These are phyloP conservation scores for Peromyscus leucopus DNA, from an alignment of 2,113 vertebrate genomes.

Conservation along the genomic window DNA sequence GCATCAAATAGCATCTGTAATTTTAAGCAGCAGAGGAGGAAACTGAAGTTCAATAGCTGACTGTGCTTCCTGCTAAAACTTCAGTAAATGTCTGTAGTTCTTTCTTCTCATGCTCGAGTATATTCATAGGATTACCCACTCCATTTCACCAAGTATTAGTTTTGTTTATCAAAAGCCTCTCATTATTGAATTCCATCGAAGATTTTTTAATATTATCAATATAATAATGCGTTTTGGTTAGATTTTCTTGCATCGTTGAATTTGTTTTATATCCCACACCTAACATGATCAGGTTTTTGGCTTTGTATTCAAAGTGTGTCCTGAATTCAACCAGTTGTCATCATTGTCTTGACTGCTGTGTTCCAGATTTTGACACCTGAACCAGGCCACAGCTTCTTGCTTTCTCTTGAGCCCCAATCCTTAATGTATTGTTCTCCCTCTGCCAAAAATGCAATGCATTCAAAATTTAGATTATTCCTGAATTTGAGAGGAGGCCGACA, in stretches of 20 bases:
- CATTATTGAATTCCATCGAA: not conserved
- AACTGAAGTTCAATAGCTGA: not conserved
- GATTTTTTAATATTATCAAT: constrained; percentile 4
- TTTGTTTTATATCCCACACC: constrained; percentile 33
- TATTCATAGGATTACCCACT: not conserved
- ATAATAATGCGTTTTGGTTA: not conserved
- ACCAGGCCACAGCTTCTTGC: not conserved
- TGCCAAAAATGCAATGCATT: not conserved
- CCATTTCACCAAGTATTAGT: constrained; percentile 16
- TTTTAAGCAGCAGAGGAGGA: constrained; percentile 11
- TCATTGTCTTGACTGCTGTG: not conserved
- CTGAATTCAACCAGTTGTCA: not conserved
- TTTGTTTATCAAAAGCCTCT: constrained; percentile 34
- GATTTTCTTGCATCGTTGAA: constrained; percentile 17
- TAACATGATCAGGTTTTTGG: not conserved
- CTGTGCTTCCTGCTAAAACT: not conserved
- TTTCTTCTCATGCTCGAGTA: not conserved
- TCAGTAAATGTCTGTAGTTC: not conserved
- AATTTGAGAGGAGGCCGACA: not conserved
- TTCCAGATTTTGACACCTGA: not conserved
- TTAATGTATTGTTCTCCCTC: not conserved
- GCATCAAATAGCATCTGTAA: not conserved
- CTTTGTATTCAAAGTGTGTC: not conserved
- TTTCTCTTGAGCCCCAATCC: not conserved
- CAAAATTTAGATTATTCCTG: not conserved